phyloP scores from a whole-genome alignment of 2,113 vertebrate species.

The Carollia perspicillata region DNA sequence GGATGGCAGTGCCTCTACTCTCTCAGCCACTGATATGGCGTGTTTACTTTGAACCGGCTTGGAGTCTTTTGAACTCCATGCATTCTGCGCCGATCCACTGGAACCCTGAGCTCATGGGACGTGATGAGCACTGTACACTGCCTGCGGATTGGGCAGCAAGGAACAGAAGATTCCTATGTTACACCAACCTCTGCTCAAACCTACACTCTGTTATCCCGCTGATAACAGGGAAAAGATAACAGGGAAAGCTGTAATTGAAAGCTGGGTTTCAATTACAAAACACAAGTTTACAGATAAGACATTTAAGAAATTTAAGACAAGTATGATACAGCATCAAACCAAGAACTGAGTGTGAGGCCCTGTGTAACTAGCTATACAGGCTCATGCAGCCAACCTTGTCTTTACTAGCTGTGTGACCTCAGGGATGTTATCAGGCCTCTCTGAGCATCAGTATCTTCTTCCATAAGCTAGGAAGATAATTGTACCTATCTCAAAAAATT shows the following conservation, averaged over 20 bases:
- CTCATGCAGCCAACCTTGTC: neutral
- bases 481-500: neutral
- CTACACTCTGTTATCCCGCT: neutral
- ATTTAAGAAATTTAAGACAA: neutral
- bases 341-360: neutral
- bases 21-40: neutral
- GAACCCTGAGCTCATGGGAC: neutral
- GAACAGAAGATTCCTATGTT: neutral
- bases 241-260: too few species aligned
- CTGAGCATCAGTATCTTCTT: neutral
- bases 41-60: neutral
- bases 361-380: neutral
- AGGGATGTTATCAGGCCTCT: neutral
- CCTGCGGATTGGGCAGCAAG: neutral
- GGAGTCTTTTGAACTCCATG: neutral
- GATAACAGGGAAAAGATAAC: too few species aligned
- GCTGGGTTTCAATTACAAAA: neutral
- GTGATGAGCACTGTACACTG: neutral
- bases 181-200: neutral
- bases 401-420: neutral
- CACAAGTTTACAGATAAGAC: neutral
- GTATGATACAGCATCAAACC: neutral
- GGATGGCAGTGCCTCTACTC: fast-evolving
- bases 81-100: fast-evolving
- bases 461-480: neutral